Evolutionary conservation across 2,113 vertebrate genomes (phyloP), one percentile per base, ranked within the genome.

Genomic region (Toxotes chatareus): DNA sequence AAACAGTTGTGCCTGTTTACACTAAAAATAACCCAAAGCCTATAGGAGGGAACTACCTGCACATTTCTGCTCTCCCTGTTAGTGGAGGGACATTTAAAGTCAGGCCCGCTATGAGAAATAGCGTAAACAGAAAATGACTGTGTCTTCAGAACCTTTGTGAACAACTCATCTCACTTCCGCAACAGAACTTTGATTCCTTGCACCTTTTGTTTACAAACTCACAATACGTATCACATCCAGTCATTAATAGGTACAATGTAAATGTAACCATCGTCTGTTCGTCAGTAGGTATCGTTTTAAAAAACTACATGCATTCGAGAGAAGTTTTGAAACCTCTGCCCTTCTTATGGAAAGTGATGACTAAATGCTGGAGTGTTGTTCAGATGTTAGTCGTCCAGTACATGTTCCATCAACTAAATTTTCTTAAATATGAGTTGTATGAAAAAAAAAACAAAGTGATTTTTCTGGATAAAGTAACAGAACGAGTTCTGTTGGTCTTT

Each of bases 81-180:
- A n/a, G 4, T 12, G 56, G 16, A 67, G 36, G 56, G 70, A 77
- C 34, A 68, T 55, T 38, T 60, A 66, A 62, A 73, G 76, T 68
- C 72, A 86, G 78, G 62, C 73, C 84, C 74, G 82, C 32, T 1
- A 32, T 56, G 42, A 60, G 23, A 64, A 78, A 69, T 17, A 34
- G 10, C 21, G 59, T 75, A 36, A 78, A 70, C 42, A 38, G 5
- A 67, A 72, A 38, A 47, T 44, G 8, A 42, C 3, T 40, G n/a
- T 53, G 7, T 38, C 69, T 46, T 23, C 44, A 47, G 47, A 46
- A 27, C 27, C 27, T 27, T 27, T 27, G 27, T 27, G 27, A 27
- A 27, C 27, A 27, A 27, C 27, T 27, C 27, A 19, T 23, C 13
- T 17, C 5, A 13, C 49, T 34, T 12, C 21, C 1, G 11, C 61